These are phyloP conservation scores for Euspilapteryx auroguttella DNA, from an alignment of 2,888 invertebrate species.

Conservation along the genomic window DNA sequence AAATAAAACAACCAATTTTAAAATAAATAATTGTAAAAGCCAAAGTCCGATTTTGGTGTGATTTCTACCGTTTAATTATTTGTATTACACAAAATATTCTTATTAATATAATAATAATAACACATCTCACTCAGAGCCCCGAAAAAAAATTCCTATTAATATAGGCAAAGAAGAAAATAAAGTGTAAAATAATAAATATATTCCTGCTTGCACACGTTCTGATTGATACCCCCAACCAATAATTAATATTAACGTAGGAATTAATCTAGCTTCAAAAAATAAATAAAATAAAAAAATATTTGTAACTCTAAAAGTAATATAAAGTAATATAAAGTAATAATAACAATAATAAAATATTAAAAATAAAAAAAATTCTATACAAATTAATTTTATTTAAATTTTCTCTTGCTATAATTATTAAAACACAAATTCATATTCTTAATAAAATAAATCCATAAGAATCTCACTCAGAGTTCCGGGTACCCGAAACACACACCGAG, in stretches of 20 bases:
- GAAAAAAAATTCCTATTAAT: conserved; percentile 60
- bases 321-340: conserved; percentile 56
- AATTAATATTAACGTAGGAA: conserved; percentile 69
- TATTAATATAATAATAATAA: too few relatives aligned
- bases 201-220: conserved; percentile 66
- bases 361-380: conserved; percentile 51
- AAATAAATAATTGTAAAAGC: too few relatives aligned
- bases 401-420: conserved; percentile 63
- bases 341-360: conserved; percentile 53
- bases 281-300: conserved; percentile 70
- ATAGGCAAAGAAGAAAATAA: conserved; percentile 68
- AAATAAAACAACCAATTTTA: too few relatives aligned
- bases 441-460: conserved; percentile 59
- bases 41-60: too few relatives aligned
- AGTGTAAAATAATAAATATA: conserved; percentile 73
- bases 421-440: conserved; percentile 61
- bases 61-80: too few relatives aligned
- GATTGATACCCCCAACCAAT: conserved; percentile 69
- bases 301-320: conserved; percentile 56
- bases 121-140: too few relatives aligned
- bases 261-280: conserved; percentile 70
- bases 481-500: too few relatives aligned
- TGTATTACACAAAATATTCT: too few relatives aligned
- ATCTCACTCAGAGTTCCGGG: too few relatives aligned
- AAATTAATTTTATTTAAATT: conserved; percentile 36